A percentile compares a stretch with the other conserved stretches of the same genome.
Conservation (phyloP, 1,140 invertebrate species). For the Medauroidea extradentata region DNA sequence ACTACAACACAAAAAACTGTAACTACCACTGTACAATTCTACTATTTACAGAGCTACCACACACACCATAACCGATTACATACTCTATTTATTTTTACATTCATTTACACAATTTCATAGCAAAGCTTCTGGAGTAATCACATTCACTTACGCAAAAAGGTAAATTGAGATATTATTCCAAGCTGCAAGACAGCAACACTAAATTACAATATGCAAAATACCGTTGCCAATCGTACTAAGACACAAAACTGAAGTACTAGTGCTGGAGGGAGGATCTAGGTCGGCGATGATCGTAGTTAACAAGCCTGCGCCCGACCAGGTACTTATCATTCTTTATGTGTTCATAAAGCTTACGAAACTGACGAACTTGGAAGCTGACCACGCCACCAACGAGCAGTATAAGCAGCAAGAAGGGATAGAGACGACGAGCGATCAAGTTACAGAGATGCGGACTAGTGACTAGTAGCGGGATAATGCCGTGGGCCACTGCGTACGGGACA, state of each 20-base stretch:
- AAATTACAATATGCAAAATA: too few species aligned
- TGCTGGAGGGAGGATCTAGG: conserved; percentile 11
- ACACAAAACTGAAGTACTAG: not conserved
- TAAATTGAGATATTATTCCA: too few species aligned
- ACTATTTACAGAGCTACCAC: too few species aligned
- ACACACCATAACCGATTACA: too few species aligned
- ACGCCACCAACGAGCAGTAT: conserved; percentile 62
- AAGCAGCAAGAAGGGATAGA: conserved; percentile 86
- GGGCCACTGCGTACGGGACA: conserved; percentile 83
- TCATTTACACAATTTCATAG: too few species aligned
- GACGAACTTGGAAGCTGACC: conserved; percentile 73
- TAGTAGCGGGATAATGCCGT: conserved; percentile 76
- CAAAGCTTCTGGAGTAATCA: too few species aligned
- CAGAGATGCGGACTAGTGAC: conserved; percentile 65
- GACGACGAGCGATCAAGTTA: conserved; percentile 75
- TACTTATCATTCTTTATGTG: conserved; percentile 99
- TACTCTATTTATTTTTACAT: too few species aligned
- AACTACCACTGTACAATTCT: too few species aligned
- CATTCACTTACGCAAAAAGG: too few species aligned
- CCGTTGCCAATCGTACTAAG: too few species aligned
- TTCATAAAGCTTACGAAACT: conserved; percentile 92
- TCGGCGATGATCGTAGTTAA: conserved; percentile 87
- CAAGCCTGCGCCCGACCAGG: conserved; percentile 87
- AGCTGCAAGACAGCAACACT: too few species aligned
- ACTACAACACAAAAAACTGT: too few species aligned